Evolutionary conservation across 1,140 invertebrate genomes (phyloP).

Genomic region (Oppia nitens): DNA sequence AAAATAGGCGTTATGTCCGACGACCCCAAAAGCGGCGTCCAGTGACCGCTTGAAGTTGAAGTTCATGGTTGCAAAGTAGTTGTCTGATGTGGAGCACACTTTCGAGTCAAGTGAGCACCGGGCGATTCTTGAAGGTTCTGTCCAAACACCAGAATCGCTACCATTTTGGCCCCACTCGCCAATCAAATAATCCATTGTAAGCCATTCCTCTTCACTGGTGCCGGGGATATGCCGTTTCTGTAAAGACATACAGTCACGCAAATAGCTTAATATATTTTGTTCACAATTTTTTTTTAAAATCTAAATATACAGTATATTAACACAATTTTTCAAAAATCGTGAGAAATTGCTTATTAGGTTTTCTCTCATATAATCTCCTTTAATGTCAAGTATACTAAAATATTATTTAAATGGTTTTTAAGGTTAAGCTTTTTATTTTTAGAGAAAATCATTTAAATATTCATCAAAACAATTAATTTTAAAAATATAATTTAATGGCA

Average conservation of each 20-base stretch:
- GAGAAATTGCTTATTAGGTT: too few species aligned
- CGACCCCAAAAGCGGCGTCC: slow-evolving; percentile 4
- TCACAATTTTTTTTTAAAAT: too few species aligned
- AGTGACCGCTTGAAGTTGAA: slow-evolving; percentile 7
- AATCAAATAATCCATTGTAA: not conserved
- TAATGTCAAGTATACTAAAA: too few species aligned
- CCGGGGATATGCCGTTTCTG: not conserved
- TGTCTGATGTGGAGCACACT: slow-evolving; percentile 3
- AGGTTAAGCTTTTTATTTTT: too few species aligned
- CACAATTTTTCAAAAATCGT: too few species aligned
- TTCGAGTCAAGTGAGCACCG: not conserved
- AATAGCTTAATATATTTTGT: too few species aligned
- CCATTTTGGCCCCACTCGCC: slow-evolving; percentile 2
- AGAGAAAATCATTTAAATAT: too few species aligned
- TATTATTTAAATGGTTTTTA: too few species aligned
- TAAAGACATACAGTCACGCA: not conserved
- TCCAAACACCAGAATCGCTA: slow-evolving; percentile 1
- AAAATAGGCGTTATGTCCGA: slow-evolving; percentile 10
- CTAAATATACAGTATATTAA: too few species aligned
- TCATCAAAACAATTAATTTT: too few species aligned
- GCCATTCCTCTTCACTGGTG: slow-evolving; percentile 5
- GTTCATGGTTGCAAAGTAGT: slow-evolving; percentile 9
- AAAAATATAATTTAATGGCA: too few species aligned
- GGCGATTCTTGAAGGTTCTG: slow-evolving; percentile 2
- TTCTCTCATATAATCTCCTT: too few species aligned